A percentile compares a stretch with the other conserved stretches of the same genome.
Evolutionary conservation across 2,113 vertebrate genomes (phyloP).

Genomic region (Macquaria australasica): DNA sequence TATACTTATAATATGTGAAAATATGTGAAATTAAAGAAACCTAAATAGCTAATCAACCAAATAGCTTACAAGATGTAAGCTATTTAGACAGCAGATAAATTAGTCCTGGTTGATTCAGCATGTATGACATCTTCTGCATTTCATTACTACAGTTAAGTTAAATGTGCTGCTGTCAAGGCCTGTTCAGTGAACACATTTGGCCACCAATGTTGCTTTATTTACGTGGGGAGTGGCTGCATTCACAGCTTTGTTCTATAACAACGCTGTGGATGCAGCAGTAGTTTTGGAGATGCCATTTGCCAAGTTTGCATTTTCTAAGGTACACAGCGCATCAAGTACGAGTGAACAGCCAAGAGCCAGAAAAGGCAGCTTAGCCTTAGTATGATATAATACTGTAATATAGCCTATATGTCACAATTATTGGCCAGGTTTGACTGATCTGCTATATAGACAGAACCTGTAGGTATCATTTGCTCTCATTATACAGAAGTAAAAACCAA

Average conservation of each 20-base stretch:
- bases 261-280: neutral
- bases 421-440: too few relatives aligned
- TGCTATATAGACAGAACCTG: neutral
- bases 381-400: neutral
- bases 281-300: slow-evolving; percentile 1
- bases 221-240: slow-evolving; percentile 1
- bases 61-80: slow-evolving; percentile 12
- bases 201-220: neutral
- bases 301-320: neutral
- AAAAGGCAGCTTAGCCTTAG: neutral
- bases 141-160: neutral
- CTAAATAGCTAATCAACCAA: too few relatives aligned
- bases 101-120: slow-evolving; percentile 17
- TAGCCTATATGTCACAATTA: neutral
- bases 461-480: neutral
- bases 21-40: neutral
- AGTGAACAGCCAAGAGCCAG: slow-evolving; percentile 2
- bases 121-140: neutral
- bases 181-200: slow-evolving; percentile 12
- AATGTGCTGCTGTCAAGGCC: neutral
- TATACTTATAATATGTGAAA: neutral
- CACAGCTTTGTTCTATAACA: neutral
- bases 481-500: too few relatives aligned
- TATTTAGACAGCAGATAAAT: slow-evolving; percentile 30
- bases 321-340: neutral